Percentiles rank a stretch among this genome's conserved stretches.
Conservation (phyloP, 2,888 invertebrate genomes). For the Nasonia oneida region DNA sequence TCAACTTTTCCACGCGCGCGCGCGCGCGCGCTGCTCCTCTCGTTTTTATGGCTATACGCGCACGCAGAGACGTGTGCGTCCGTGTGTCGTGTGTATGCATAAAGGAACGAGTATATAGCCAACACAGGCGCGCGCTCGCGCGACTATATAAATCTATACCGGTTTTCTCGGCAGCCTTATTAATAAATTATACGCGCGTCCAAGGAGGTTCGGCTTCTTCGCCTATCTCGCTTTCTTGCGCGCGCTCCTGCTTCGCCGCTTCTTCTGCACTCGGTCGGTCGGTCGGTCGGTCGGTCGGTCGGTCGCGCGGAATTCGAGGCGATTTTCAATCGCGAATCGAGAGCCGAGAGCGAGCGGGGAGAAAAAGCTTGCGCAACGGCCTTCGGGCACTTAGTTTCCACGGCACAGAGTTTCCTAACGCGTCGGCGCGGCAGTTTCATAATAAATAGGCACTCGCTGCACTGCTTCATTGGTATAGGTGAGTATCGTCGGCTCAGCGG, state of each 20-base stretch:
- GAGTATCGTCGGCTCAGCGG: constrained; percentile 83
- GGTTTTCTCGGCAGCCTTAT: constrained; percentile 73
- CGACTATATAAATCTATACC: constrained; percentile 71
- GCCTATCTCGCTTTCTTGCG: constrained; percentile 55
- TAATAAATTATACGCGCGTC: constrained; percentile 72
- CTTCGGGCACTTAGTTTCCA: no score
- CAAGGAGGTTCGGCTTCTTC: constrained; percentile 71
- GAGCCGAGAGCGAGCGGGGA: no score
- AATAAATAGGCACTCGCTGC: no score
- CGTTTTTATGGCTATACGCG: not conserved
- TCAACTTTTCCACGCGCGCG: constrained; percentile 39
- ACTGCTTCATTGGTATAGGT: no score
- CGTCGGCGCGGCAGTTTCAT: no score
- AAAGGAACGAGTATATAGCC: constrained; percentile 58
- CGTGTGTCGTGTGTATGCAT: constrained; percentile 56
- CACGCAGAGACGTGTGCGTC: not conserved
- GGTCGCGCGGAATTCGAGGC: no score
- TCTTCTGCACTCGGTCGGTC: constrained; percentile 24
- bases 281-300: no score
- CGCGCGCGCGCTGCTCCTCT: constrained; percentile 4
- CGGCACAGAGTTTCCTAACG: no score
- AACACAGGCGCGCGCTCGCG: constrained; percentile 15
- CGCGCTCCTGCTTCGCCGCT: constrained; percentile 39
- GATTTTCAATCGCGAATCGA: no score
- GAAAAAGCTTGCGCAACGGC: no score